phyloP scores from a whole-genome alignment of 2,888 invertebrate species.

The Ramazzottius varieornatus region DNA sequence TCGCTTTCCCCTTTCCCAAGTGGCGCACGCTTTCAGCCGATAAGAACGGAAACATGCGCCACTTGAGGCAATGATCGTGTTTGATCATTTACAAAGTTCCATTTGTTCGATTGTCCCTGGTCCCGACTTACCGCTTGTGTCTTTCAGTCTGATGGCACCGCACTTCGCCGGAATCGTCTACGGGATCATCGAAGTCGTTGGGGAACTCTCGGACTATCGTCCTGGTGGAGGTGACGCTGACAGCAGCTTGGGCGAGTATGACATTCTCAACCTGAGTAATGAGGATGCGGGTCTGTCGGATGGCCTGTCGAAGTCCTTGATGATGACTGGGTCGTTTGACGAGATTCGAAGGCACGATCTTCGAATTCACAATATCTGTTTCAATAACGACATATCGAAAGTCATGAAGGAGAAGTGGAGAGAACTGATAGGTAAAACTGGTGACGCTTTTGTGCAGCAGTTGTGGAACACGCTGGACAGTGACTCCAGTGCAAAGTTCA shows the following conservation, averaged over 20 bases:
- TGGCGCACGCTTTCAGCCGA: too few relatives aligned
- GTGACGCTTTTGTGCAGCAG: not conserved
- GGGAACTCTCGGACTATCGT: not conserved
- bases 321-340: not conserved
- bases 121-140: too few relatives aligned
- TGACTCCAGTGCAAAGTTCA: not conserved
- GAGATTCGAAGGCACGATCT: not conserved
- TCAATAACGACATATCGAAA: not conserved
- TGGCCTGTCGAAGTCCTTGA: not conserved
- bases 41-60: too few relatives aligned
- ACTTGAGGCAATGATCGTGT: too few relatives aligned
- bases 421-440: not conserved
- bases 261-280: not conserved
- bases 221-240: not conserved
- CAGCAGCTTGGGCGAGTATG: not conserved
- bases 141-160: not conserved
- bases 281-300: not conserved
- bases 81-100: too few relatives aligned
- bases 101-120: too few relatives aligned
- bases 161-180: not conserved
- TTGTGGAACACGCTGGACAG: not conserved
- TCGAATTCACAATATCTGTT: not conserved
- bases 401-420: not conserved
- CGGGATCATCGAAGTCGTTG: not conserved
- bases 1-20: too few relatives aligned